Evolutionary conservation across 2,888 invertebrate species (phyloP).

Genomic region (Parapristionchus giblindavisi): DNA sequence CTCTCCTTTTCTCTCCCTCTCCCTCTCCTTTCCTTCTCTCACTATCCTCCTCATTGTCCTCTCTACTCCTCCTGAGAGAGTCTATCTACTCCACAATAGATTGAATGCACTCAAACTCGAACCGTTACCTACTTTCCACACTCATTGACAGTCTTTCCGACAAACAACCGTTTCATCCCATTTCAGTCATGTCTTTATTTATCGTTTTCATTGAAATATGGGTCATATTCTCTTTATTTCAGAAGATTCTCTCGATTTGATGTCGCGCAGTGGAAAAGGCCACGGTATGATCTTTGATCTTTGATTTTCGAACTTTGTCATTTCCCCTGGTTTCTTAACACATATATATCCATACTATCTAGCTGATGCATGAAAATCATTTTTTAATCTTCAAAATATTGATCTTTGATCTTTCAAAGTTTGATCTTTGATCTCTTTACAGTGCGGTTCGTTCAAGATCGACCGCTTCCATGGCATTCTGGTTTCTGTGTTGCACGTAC

Average conservation of each 20-base stretch:
- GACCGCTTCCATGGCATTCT: conserved; percentile 39
- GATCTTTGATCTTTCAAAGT: too few relatives aligned
- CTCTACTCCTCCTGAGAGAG: too few relatives aligned
- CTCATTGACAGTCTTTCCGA: too few relatives aligned
- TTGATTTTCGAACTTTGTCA: not conserved
- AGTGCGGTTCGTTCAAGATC: conserved; percentile 29
- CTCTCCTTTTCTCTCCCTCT: too few relatives aligned
- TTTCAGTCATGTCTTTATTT: too few relatives aligned
- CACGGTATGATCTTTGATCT: not conserved
- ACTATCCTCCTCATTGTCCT: too few relatives aligned
- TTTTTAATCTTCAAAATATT: not conserved
- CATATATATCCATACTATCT: not conserved
- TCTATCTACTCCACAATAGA: too few relatives aligned
- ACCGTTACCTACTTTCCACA: too few relatives aligned
- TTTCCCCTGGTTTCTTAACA: not conserved
- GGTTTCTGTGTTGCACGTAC: conserved; percentile 42
- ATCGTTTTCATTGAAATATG: too few relatives aligned
- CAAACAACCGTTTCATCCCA: too few relatives aligned
- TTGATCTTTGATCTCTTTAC: not conserved
- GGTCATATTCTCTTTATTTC: not conserved
- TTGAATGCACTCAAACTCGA: too few relatives aligned
- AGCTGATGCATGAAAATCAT: not conserved
- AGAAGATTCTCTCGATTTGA: conserved; percentile 37
- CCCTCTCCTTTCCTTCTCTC: too few relatives aligned
- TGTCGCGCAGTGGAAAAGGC: conserved; percentile 32